Percentiles rank a stretch among this genome's conserved stretches.
phyloP scores from a whole-genome alignment of 2,797 vertebrate species.

The Nannoperca australis region DNA sequence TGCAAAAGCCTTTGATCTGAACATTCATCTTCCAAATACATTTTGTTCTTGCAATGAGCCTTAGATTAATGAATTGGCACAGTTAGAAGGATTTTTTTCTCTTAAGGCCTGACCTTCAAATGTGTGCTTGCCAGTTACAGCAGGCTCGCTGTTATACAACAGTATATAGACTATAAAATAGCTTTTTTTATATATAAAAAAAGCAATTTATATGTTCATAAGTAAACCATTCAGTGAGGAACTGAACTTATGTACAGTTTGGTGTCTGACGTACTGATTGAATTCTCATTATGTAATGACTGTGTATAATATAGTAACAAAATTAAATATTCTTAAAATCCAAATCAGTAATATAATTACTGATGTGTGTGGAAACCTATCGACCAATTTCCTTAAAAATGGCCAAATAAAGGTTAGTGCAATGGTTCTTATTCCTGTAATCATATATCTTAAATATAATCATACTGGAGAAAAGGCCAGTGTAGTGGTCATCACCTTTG shows the following conservation, averaged over 20 bases:
- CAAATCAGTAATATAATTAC: background rate
- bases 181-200: conserved; percentile 38
- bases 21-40: conserved; percentile 79
- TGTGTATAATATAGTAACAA: background rate
- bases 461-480: background rate
- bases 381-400: background rate
- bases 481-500: background rate
- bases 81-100: conserved; percentile 69
- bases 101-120: conserved; percentile 80
- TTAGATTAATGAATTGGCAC: conserved; percentile 81
- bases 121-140: conserved; percentile 55
- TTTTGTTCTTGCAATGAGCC: conserved; percentile 65
- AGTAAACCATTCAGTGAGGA: conserved; percentile 10
- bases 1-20: conserved; percentile 70
- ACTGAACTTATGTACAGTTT: conserved; percentile 16
- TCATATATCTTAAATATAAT: background rate
- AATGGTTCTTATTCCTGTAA: background rate
- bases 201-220: conserved; percentile 23
- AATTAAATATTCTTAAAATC: conserved; percentile 7
- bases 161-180: conserved; percentile 25
- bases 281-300: background rate
- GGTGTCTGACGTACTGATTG: background rate
- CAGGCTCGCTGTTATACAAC: conserved; percentile 46
- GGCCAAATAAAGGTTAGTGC: too few species aligned
- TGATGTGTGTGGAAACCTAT: too few species aligned